phyloP scores from a whole-genome alignment of 2,797 vertebrate species.

The Moxostoma hubbsi region DNA sequence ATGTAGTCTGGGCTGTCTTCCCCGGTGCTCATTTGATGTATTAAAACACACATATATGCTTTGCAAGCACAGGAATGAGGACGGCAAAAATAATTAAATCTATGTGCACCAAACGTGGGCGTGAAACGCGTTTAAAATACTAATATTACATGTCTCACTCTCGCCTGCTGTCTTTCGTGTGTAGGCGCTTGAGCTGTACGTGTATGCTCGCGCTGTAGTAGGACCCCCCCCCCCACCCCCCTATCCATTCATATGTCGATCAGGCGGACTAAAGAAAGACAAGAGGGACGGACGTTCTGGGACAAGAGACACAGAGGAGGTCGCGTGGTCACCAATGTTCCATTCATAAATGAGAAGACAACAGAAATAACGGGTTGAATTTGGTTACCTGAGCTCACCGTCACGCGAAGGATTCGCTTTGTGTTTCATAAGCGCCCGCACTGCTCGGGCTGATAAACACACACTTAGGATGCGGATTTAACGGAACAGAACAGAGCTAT shows the following conservation, averaged over 20 bases:
- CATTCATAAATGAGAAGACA: conserved; percentile 51
- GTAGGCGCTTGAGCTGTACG: conserved; percentile 21
- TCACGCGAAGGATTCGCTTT: conserved; percentile 41
- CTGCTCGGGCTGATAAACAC: conserved; percentile 63
- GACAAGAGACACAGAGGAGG: conserved; percentile 59
- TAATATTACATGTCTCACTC: conserved; percentile 13
- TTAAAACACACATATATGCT: neutral
- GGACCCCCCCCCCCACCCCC: conserved; percentile 63
- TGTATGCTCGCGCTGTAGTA: conserved; percentile 15
- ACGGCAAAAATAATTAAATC: neutral
- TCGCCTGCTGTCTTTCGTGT: conserved; percentile 22
- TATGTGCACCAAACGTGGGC: conserved; percentile 10
- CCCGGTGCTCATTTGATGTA: neutral
- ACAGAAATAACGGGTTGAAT: conserved; percentile 46
- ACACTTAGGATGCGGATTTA: conserved; percentile 75
- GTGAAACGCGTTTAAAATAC: conserved; percentile 18
- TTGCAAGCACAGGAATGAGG: neutral
- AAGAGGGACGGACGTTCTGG: conserved; percentile 63
- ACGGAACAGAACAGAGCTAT: conserved; percentile 57
- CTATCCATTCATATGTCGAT: conserved; percentile 70
- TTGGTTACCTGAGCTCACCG: conserved; percentile 34
- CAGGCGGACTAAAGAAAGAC: conserved; percentile 63
- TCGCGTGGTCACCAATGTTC: conserved; percentile 70
- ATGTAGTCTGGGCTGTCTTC: neutral
- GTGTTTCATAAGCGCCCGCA: conserved; percentile 69